Evolutionary conservation across 2,888 invertebrate genomes (phyloP), one percentile per base, ranked within the genome.

Genomic region (Pedicia rivosa): DNA sequence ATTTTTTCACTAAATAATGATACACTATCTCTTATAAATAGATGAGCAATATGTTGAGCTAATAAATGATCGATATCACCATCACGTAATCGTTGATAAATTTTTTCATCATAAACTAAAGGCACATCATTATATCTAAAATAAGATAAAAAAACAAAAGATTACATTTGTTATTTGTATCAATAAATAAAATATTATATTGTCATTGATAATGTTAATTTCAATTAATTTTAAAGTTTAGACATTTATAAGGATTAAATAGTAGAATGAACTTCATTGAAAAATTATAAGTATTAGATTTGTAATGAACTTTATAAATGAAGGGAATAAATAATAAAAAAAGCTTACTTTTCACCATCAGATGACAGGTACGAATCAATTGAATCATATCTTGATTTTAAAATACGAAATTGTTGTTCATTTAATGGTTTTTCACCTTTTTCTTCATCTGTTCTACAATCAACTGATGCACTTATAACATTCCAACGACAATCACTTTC

Each of bases 401-500:
- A 73, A 48, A 94, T 90, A 43, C 74, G 72, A 62, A 84, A 88
- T 62, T 79, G 78, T 54, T 80, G 77, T 35, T 75, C 64, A 36
- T 70, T 68, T 10, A 86, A 62, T 5, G 80, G 78, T 40, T 69
- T 68, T 49, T 72, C 63, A 13, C 92, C 92, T 43, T 90, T 72
- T 59, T 98, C 97, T 57, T 92, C 92, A 40, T 72, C 70, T 4
- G 92, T 92, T 44, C 95, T 74, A 55, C 92, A 92, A 64, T 98
- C 97, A 17, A 97, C 95, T 2, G 94, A 91, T 25, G 78, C 82
- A 7, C 94, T 80, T 54, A 98, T 95, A 38, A 97, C 84, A 57
- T 88, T 83, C 98, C 98, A 99, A 41, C 98, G 80, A 51, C 94
- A 94, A 63, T 99, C 98, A 30, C 87, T 82, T 55, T 98, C 97